Evolutionary conservation across 2,888 invertebrate genomes (phyloP).

Genomic region (Seira musarum): DNA sequence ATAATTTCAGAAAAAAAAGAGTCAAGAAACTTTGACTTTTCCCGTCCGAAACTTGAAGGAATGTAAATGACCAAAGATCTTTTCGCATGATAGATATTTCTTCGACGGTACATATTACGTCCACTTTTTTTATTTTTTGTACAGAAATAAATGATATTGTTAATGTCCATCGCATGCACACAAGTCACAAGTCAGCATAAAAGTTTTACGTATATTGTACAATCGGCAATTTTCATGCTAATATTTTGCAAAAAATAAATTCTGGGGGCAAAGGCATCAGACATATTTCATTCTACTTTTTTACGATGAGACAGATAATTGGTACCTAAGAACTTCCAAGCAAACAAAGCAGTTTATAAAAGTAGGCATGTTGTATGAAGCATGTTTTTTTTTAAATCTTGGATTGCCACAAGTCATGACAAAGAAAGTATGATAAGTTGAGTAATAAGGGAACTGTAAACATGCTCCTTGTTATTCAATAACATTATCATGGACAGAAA

Average conservation of each 20-base stretch:
- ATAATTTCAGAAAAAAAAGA: neutral
- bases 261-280: neutral
- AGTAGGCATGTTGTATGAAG: too few species aligned
- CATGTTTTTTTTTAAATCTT: too few species aligned
- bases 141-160: neutral
- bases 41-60: too few species aligned
- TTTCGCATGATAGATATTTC: too few species aligned
- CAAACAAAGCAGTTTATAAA: neutral
- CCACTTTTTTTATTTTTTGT: too few species aligned
- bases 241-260: neutral
- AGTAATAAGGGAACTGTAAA: too few species aligned
- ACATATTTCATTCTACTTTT: neutral
- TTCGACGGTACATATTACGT: neutral
- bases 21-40: too few species aligned
- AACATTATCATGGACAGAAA: too few species aligned
- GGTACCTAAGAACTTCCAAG: neutral
- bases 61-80: too few species aligned
- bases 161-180: neutral
- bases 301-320: neutral
- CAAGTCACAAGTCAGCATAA: neutral
- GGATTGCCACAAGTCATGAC: too few species aligned
- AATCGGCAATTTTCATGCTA: neutral
- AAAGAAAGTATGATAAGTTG: too few species aligned
- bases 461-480: too few species aligned
- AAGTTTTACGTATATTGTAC: neutral